Evolutionary conservation across 1,140 invertebrate species (phyloP).

Genomic region (Drosophila yakuba): DNA sequence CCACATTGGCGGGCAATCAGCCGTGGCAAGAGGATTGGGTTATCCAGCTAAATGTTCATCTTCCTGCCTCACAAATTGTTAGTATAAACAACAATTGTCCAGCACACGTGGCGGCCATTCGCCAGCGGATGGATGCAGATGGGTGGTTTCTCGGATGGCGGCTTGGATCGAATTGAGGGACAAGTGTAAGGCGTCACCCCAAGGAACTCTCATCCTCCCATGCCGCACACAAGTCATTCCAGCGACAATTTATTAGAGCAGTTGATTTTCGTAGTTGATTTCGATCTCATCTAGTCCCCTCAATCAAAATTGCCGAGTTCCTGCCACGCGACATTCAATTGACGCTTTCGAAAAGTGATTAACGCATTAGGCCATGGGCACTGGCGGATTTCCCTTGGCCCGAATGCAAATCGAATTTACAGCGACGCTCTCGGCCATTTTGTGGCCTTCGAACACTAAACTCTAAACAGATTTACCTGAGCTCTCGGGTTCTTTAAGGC

Average conservation of each 20-base stretch:
- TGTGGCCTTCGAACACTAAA: constrained; percentile 19
- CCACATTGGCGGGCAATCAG: constrained; percentile 72
- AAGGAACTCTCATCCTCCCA: constrained; percentile 2
- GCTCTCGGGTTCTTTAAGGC: constrained; percentile 24
- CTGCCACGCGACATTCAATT: constrained; percentile 78
- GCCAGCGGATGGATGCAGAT: constrained; percentile 47
- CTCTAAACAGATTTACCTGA: constrained; percentile 46
- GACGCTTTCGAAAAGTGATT: constrained; percentile 79
- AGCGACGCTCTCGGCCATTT: constrained; percentile 60
- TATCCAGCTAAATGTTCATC: constrained; percentile 68
- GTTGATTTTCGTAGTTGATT: constrained; percentile 61
- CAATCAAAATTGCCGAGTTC: constrained; percentile 64
- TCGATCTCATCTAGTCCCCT: constrained; percentile 47
- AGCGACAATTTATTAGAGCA: constrained; percentile 75
- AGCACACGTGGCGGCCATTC: constrained; percentile 76
- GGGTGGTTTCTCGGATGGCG: constrained; percentile 16
- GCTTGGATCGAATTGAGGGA: constrained; percentile 34
- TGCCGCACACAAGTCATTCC: constrained; percentile 35
- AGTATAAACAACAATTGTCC: constrained; percentile 84
- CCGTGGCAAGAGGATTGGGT: constrained; percentile 48
- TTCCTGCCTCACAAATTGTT: constrained; percentile 83
- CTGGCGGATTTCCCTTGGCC: constrained; percentile 29
- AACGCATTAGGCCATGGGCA: constrained; percentile 63
- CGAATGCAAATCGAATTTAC: constrained; percentile 76
- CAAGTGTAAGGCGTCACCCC: constrained; percentile 75